A percentile compares a stretch with the other conserved stretches of the same genome.
These are phyloP conservation scores for Vicugna pacos DNA, from an alignment of 2,113 vertebrate genomes.

Conservation along the genomic window DNA sequence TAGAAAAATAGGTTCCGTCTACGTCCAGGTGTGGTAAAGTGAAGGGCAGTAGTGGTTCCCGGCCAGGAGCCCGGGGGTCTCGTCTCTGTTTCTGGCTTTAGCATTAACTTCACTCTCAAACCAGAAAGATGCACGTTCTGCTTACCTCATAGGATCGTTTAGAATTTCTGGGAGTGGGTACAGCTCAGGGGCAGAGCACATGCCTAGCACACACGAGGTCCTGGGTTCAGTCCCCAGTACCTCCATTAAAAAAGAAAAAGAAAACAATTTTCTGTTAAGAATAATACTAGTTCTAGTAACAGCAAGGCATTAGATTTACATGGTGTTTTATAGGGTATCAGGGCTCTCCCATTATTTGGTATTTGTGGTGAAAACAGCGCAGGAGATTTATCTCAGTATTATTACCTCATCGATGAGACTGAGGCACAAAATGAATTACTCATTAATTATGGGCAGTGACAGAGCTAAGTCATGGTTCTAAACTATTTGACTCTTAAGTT, in stretches of 20 bases:
- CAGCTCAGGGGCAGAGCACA: too few species aligned
- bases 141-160: not conserved
- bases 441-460: not conserved
- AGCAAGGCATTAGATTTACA: not conserved
- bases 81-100: not conserved
- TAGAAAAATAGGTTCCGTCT: not conserved
- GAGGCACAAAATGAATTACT: not conserved
- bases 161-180: not conserved
- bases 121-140: not conserved
- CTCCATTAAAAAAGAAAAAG: too few species aligned
- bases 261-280: not conserved
- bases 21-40: accelerated
- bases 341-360: not conserved
- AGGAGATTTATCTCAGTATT: not conserved
- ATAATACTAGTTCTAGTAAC: not conserved
- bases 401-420: not conserved
- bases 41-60: accelerated
- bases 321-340: not conserved
- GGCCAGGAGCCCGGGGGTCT: too few species aligned
- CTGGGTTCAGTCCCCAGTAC: too few species aligned
- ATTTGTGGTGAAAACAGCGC: not conserved
- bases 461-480: not conserved
- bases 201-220: too few species aligned
- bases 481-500: not conserved
- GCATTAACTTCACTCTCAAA: not conserved